Base-by-base conservation (phyloP, 1,140 invertebrate species). In the Acromyrmex charruanus region DNA sequence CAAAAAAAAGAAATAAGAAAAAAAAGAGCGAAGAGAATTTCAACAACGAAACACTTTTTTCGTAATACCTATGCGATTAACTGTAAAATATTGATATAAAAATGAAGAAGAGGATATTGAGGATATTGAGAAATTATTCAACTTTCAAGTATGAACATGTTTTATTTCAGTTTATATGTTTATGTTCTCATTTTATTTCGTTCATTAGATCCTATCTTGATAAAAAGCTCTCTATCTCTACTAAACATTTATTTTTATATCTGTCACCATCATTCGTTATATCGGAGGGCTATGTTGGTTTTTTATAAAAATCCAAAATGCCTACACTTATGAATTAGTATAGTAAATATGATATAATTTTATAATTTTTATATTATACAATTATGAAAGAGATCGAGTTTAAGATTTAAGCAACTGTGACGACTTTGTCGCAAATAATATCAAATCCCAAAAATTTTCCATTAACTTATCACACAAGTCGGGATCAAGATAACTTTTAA, bases 371-470 rank as follows among this genome's bases (percentile, higher is more conserved):
- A 5, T 49, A 59, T 31, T 39, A 39, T 10, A 44, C 39, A 44
- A 44, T 44, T 3, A 44, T 44, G 39, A 44, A 7, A 44, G 9
- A 28, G 51, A 55, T 21, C 44, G 16, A 66, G 10, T 66, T 66
- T 66, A 31, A 44, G 12, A 51, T 61, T 10, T 31, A 6, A 25
- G 3, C 44, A 39, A 63, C 14, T 39, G 39, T 66, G 25, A 58
- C 25, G 53, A 65, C 7, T 35, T 6, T 25, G 21, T 3, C 16
- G 25, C 7, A 39, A n/a, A 25, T 66, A 59, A 44, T 44, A 53
- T 25, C 16, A 74, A 84, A 68, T 80, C 14, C 49, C n/a, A 4
- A 55, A 80, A 80, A 84, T 84, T 49, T 82, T 84, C 80, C 55
- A 61, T 63, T n/a, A n/a, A 61, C 69, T 84, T 61, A 21, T 74